Conservation (phyloP, 2,888 invertebrate genomes). For the Rhamnusium bicolor region DNA sequence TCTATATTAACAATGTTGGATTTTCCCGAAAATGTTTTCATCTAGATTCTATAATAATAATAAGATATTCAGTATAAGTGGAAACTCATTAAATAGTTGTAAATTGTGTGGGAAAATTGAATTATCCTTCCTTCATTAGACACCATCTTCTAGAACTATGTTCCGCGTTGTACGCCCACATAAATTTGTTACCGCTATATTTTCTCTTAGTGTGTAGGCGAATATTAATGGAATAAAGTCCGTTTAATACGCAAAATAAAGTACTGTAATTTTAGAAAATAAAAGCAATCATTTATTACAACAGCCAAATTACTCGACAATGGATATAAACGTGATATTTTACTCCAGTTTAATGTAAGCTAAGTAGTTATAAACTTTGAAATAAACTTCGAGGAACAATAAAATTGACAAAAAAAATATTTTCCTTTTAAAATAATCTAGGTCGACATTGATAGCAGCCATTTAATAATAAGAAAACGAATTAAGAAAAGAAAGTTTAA, state of each 20-base stretch:
- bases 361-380: neutral
- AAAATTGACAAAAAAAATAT: neutral
- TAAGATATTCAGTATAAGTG: no score
- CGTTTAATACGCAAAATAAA: conserved; percentile 18
- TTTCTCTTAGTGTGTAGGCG: conserved; percentile 2
- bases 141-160: conserved; percentile 1
- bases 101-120: conserved; percentile 13
- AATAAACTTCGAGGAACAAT: neutral
- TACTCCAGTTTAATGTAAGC: neutral
- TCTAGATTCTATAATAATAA: no score
- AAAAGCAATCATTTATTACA: conserved; percentile 20
- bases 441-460: no score
- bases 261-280: conserved; percentile 15
- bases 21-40: no score
- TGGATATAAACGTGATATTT: neutral
- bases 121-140: conserved; percentile 13
- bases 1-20: no score
- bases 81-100: conserved; percentile 22
- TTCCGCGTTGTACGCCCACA: neutral
- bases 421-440: no score
- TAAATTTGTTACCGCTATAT: neutral
- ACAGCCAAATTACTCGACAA: neutral
- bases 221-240: conserved; percentile 25
- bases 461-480: neutral
- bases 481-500: no score